Evolutionary conservation across 2,113 vertebrate genomes (phyloP).

Genomic region (Triplophysa rosa): DNA sequence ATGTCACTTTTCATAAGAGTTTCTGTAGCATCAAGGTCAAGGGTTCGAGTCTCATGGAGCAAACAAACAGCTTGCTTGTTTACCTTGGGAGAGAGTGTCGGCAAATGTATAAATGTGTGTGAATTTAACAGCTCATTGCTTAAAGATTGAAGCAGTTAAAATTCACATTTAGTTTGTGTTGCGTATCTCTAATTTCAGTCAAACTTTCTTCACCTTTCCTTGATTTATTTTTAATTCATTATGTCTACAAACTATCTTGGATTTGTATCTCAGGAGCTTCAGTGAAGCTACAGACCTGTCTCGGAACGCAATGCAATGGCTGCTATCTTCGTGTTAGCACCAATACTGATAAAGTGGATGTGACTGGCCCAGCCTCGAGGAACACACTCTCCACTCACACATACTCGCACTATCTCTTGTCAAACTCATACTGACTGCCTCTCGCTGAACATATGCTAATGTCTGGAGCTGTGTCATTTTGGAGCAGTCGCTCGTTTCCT

Average conservation of each 20-base stretch:
- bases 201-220: too few species aligned
- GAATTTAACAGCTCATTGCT: too few species aligned
- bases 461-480: constrained; percentile 33
- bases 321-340: constrained; percentile 11
- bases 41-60: too few species aligned
- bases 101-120: too few species aligned
- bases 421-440: constrained; percentile 37
- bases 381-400: background rate
- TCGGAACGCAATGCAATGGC: background rate
- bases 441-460: constrained; percentile 46
- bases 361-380: constrained; percentile 33
- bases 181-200: too few species aligned
- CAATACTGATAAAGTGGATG: constrained; percentile 36
- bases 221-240: background rate
- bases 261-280: background rate
- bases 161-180: too few species aligned
- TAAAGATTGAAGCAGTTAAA: too few species aligned
- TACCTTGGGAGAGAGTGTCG: too few species aligned
- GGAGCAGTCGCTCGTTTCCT: background rate
- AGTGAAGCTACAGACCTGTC: background rate
- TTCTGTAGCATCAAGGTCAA: too few species aligned
- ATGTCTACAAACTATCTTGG: background rate
- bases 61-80: too few species aligned
- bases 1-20: too few species aligned
- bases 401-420: constrained; percentile 16